These are phyloP conservation scores for Pseudomugil gertrudae DNA, from an alignment of 2,797 vertebrate species.

Conservation along the genomic window DNA sequence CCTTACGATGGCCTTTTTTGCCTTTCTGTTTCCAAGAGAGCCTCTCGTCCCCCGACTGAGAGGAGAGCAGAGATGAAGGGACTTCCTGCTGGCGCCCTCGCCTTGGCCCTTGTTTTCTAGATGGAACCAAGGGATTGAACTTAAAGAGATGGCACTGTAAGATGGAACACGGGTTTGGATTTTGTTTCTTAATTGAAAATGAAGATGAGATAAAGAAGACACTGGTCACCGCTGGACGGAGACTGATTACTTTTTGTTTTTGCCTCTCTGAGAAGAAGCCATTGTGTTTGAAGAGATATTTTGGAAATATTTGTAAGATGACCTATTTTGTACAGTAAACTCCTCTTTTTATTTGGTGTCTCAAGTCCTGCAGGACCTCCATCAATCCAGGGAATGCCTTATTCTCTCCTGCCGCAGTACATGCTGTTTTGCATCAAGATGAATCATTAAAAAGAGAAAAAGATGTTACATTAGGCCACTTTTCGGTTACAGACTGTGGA, in stretches of 20 bases:
- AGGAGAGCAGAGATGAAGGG: conserved; percentile 77
- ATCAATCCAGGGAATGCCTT: conserved; percentile 84
- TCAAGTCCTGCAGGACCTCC: conserved; percentile 80
- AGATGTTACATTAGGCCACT: conserved; percentile 46
- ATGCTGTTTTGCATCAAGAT: conserved; percentile 55
- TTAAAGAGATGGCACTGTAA: conserved; percentile 81
- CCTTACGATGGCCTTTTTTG: conserved; percentile 75
- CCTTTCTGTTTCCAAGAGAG: conserved; percentile 79
- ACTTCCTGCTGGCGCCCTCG: conserved; percentile 30
- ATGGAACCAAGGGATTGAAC: conserved; percentile 61
- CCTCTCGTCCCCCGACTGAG: conserved; percentile 59
- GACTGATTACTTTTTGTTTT: conserved; percentile 60
- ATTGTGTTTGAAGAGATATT: conserved; percentile 84
- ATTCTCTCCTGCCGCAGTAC: conserved; percentile 76
- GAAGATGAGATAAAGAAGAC: conserved; percentile 72
- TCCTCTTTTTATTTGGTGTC: conserved; percentile 76
- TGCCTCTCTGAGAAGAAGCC: conserved; percentile 79
- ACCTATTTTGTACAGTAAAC: conserved; percentile 85
- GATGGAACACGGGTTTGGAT: conserved; percentile 81
- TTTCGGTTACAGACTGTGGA: conserved; percentile 60
- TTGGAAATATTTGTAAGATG: conserved; percentile 84
- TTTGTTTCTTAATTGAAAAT: conserved; percentile 66
- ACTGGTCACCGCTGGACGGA: conserved; percentile 81
- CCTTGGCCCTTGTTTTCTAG: conserved; percentile 39
- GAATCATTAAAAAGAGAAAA: conserved; percentile 30